Evolutionary conservation across 2,888 invertebrate genomes (phyloP).

Genomic region (Hesperia comma): DNA sequence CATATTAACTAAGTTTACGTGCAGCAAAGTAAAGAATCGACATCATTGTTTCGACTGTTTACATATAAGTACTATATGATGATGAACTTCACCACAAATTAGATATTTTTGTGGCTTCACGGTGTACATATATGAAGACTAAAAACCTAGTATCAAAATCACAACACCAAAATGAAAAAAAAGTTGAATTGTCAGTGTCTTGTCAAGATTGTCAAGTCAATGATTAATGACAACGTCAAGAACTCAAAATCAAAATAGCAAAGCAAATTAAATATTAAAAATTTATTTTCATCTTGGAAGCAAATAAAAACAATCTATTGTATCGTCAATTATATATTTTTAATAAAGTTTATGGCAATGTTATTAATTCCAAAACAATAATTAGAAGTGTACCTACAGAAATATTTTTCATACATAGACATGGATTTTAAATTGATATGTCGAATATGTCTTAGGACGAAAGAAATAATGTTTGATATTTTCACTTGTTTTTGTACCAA

Average conservation of each 20-base stretch:
- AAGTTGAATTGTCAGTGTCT: neutral
- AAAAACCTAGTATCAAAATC: too few species aligned
- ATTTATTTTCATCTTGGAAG: neutral
- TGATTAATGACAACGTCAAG: too few species aligned
- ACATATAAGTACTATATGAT: too few species aligned
- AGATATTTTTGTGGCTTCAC: too few species aligned
- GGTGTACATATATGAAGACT: too few species aligned
- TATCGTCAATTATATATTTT: neutral
- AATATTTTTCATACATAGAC: slow-evolving; percentile 39
- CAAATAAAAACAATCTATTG: slow-evolving; percentile 4
- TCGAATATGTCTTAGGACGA: slow-evolving; percentile 66
- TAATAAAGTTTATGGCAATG: neutral
- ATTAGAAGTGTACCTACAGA: neutral
- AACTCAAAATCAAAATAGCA: neutral
- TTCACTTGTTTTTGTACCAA: slow-evolving; percentile 66
- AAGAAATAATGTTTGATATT: slow-evolving; percentile 66
- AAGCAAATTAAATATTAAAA: neutral
- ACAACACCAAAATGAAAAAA: too few species aligned
- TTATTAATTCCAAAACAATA: neutral
- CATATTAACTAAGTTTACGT: too few species aligned
- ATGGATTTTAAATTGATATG: slow-evolving; percentile 70
- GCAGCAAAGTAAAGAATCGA: too few species aligned
- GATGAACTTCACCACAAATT: too few species aligned
- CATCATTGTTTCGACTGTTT: too few species aligned
- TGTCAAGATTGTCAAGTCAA: neutral